These are phyloP conservation scores for Bos javanicus DNA, from an alignment of 2,113 vertebrate genomes.

Conservation along the genomic window DNA sequence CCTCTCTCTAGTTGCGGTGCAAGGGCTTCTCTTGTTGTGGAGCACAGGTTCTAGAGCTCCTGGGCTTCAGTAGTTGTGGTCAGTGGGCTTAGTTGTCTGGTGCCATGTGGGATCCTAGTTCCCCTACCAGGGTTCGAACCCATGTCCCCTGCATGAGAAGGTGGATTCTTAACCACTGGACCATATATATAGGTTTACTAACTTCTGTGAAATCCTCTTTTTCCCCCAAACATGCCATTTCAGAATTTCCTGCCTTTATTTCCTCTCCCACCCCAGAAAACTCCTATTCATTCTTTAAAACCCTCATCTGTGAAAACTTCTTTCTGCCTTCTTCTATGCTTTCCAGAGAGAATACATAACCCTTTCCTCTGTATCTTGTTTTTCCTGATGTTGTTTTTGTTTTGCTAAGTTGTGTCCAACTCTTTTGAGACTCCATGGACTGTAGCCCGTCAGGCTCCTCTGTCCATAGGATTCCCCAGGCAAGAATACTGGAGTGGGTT, in stretches of 20 bases:
- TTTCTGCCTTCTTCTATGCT: not conserved
- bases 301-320: not conserved
- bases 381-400: not conserved
- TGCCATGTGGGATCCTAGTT: not conserved
- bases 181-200: not conserved
- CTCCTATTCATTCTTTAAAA: not conserved
- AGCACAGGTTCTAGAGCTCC: not conserved
- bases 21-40: not conserved
- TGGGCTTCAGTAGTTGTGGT: not conserved
- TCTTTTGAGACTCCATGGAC: not conserved
- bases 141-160: not conserved
- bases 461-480: not conserved
- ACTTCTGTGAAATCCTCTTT: not conserved
- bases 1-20: not conserved
- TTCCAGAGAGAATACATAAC: not conserved
- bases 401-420: not conserved
- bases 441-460: not conserved
- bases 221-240: not conserved
- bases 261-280: not conserved
- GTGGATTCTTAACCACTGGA: not conserved
- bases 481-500: not conserved
- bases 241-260: not conserved
- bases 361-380: not conserved
- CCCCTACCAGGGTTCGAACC: not conserved
- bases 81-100: rapidly evolving